phyloP scores from a whole-genome alignment of 2,113 vertebrate species.

The Amazona vittata region DNA sequence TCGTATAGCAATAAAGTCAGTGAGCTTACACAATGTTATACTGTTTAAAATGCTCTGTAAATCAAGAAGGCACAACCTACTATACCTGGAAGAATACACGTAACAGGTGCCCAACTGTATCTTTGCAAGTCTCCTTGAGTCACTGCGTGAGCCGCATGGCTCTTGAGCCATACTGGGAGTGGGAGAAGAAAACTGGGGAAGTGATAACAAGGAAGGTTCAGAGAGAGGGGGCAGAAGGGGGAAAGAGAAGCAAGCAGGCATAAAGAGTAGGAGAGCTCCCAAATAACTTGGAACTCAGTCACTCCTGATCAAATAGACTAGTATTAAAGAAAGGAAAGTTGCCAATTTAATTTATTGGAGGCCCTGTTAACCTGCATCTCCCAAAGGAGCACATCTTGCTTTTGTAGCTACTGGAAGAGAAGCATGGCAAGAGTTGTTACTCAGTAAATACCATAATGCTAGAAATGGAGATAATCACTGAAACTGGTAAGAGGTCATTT shows the following conservation, averaged over 20 bases:
- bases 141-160: accelerated
- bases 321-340: neutral
- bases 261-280: neutral
- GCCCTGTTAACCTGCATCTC: neutral
- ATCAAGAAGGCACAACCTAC: neutral
- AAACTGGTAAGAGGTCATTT: neutral
- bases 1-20: neutral
- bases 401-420: neutral
- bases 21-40: neutral
- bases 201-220: neutral
- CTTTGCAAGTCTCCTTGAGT: neutral
- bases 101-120: neutral
- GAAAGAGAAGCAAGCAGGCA: neutral
- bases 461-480: neutral
- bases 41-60: neutral
- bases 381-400: neutral
- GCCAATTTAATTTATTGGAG: neutral
- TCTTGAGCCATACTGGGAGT: neutral
- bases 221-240: neutral
- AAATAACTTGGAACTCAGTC: neutral
- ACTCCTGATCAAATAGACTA: neutral
- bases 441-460: neutral
- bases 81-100: neutral
- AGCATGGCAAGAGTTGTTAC: neutral
- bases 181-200: neutral